These are phyloP conservation scores for Meghimatium bilineatum DNA, from an alignment of 2,888 invertebrate species.

Conservation along the genomic window DNA sequence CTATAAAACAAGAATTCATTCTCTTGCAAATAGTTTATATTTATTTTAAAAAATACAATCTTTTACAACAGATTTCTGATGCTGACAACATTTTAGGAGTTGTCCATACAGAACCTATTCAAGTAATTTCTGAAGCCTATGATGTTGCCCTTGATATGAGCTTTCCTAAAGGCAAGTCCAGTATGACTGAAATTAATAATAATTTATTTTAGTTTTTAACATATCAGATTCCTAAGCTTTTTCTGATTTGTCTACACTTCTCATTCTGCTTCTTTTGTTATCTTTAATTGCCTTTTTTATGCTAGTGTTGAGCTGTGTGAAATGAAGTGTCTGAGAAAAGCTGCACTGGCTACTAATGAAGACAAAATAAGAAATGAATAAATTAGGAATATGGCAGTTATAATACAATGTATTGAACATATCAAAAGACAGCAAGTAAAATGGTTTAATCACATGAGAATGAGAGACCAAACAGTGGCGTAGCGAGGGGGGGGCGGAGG, in stretches of 20 bases:
- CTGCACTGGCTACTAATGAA: too few relatives aligned
- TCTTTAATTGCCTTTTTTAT: neutral
- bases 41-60: neutral
- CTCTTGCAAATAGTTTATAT: neutral
- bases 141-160: slow-evolving; percentile 78
- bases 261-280: neutral
- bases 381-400: too few relatives aligned
- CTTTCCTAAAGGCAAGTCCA: slow-evolving; percentile 76
- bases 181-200: too few relatives aligned
- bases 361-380: too few relatives aligned
- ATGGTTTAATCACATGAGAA: too few relatives aligned
- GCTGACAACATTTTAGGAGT: slow-evolving; percentile 75
- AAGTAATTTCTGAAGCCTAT: slow-evolving; percentile 77
- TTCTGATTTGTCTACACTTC: too few relatives aligned
- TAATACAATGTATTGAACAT: too few relatives aligned
- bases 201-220: neutral
- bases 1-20: too few relatives aligned
- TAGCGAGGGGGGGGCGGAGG: too few relatives aligned
- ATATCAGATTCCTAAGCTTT: neutral
- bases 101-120: slow-evolving; percentile 74
- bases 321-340: too few relatives aligned
- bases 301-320: neutral
- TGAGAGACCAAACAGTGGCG: too few relatives aligned
- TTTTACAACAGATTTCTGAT: slow-evolving; percentile 73
- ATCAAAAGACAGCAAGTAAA: too few relatives aligned